These are phyloP conservation scores for Eristalinus sepulchralis DNA, from an alignment of 2,888 invertebrate species.

Conservation along the genomic window DNA sequence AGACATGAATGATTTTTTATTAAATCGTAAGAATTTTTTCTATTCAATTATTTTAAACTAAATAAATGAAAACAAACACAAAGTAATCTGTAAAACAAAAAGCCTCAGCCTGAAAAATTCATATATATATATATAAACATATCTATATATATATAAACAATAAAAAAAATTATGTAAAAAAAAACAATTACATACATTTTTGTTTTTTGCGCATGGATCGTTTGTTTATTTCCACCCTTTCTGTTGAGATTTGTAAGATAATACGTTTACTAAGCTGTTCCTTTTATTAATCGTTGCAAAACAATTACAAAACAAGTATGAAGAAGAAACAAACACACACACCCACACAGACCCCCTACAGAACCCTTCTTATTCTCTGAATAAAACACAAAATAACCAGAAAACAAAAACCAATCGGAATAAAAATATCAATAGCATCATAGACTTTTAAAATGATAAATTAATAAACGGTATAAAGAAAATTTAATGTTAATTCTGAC, in stretches of 20 bases:
- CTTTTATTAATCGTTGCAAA: neutral
- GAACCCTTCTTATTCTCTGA: neutral
- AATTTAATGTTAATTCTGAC: conserved; percentile 32
- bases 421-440: conserved; percentile 55
- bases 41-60: conserved; percentile 17
- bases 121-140: neutral
- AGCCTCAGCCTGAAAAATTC: conserved; percentile 45
- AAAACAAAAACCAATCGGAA: conserved; percentile 11
- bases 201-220: conserved; percentile 11
- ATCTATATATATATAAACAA: neutral
- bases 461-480: conserved; percentile 34
- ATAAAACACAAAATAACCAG: neutral
- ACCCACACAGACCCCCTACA: too few relatives aligned
- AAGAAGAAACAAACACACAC: neutral
- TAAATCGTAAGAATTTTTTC: conserved; percentile 24
- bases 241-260: neutral
- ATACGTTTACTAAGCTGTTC: neutral
- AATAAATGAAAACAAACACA: conserved; percentile 31
- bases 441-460: conserved; percentile 30
- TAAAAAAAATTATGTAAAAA: conserved; percentile 26
- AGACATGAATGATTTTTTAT: conserved; percentile 6
- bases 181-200: conserved; percentile 4
- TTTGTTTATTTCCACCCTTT: conserved; percentile 4
- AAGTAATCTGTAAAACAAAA: conserved; percentile 38
- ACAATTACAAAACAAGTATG: too few relatives aligned